Conservation (phyloP, 2,113 vertebrate species). For the Heterotilapia buettikoferi region DNA sequence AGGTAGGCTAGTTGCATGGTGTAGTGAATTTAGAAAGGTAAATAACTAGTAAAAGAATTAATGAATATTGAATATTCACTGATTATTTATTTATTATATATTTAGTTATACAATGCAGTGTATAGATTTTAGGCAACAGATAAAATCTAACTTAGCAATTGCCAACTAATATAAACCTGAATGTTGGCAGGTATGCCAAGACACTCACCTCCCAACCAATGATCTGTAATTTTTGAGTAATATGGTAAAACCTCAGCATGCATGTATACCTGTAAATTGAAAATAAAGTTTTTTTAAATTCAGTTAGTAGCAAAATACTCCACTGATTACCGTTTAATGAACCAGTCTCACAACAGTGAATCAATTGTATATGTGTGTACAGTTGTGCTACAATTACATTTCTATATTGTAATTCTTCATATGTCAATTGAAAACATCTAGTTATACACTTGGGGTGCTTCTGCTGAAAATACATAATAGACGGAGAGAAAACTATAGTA, state of each 20-base stretch:
- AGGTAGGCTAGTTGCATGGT: background rate
- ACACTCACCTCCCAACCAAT: background rate
- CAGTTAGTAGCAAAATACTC: background rate
- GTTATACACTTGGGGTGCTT: background rate
- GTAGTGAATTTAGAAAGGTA: background rate
- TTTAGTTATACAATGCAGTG: background rate
- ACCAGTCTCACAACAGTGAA: background rate
- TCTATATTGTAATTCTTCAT: background rate
- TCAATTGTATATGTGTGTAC: background rate
- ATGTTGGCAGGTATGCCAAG: background rate
- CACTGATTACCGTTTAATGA: background rate
- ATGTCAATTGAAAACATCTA: background rate
- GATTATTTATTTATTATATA: background rate
- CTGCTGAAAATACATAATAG: background rate
- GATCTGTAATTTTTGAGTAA: background rate
- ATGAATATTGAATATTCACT: background rate
- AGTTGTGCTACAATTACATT: background rate
- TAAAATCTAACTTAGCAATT: background rate
- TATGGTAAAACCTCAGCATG: background rate
- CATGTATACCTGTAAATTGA: background rate
- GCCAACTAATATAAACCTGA: background rate
- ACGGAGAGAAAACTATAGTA: background rate
- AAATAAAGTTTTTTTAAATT: background rate
- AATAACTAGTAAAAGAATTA: background rate
- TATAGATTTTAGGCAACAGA: background rate